Conservation (phyloP, 2,797 vertebrate species). For the Cryptoblepharus egeriae region DNA sequence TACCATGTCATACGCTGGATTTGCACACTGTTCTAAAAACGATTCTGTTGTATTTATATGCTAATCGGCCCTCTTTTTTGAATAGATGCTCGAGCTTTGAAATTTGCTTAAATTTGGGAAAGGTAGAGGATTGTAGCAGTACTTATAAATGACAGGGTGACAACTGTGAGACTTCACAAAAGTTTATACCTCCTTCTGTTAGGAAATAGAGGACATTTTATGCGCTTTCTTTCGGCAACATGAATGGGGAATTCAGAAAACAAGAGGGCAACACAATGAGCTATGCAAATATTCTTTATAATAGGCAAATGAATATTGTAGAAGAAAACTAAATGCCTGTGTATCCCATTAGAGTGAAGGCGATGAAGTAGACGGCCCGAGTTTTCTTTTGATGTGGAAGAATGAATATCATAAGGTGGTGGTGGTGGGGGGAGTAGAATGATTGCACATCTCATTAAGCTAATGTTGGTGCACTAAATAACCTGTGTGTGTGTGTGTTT, state of each 20-base stretch:
- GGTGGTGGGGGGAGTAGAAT: conserved; percentile 26
- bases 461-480: conserved; percentile 81
- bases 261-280: conserved; percentile 67
- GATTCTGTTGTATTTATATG: conserved; percentile 78
- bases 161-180: conserved; percentile 77
- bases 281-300: conserved; percentile 73
- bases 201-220: conserved; percentile 73
- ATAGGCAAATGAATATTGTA: conserved; percentile 67
- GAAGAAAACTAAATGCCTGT: conserved; percentile 68
- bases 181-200: conserved; percentile 76
- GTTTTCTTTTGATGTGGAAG: conserved; percentile 61
- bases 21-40: conserved; percentile 69
- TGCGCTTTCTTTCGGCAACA: conserved; percentile 60
- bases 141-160: conserved; percentile 73
- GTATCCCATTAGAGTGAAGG: conserved; percentile 65
- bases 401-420: conserved; percentile 60
- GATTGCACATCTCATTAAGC: conserved; percentile 77
- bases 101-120: conserved; percentile 77
- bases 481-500: conserved; percentile 84
- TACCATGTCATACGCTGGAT: conserved; percentile 69
- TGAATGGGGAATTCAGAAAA: conserved; percentile 73
- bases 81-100: conserved; percentile 69
- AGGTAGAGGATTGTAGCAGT: conserved; percentile 72
- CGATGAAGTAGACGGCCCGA: conserved; percentile 74
- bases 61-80: conserved; percentile 74